Evolutionary conservation across 1,140 invertebrate genomes (phyloP).

Genomic region (Holcopasites calliopsidis): DNA sequence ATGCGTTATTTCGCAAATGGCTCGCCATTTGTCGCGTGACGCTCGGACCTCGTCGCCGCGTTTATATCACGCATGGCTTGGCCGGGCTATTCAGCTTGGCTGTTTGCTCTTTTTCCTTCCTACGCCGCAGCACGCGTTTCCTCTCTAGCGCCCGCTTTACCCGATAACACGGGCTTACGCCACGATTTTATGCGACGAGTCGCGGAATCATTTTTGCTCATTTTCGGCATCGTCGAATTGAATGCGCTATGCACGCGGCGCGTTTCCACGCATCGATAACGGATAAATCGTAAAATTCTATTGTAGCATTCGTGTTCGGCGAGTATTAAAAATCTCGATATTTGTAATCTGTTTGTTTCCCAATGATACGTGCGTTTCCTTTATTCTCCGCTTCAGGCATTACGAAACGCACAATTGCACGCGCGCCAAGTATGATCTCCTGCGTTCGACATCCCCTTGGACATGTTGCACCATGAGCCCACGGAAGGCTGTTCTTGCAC

Average conservation of each 20-base stretch:
- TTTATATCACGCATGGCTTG: slow-evolving; percentile 53
- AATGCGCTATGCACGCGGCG: background rate
- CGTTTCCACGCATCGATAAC: background rate
- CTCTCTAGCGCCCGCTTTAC: slow-evolving; percentile 26
- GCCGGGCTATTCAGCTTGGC: slow-evolving; percentile 24
- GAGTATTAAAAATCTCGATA: background rate
- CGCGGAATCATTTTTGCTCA: slow-evolving; percentile 20
- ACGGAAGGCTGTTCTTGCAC: too few species aligned
- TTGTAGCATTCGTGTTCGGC: background rate
- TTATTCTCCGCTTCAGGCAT: too few species aligned
- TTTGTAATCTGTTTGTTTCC: too few species aligned
- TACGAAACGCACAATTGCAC: too few species aligned
- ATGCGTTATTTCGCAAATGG: slow-evolving; percentile 65
- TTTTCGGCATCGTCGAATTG: slow-evolving; percentile 17
- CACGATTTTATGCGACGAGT: slow-evolving; percentile 30
- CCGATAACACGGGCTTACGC: slow-evolving; percentile 16
- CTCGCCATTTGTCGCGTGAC: slow-evolving; percentile 54
- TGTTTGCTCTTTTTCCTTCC: slow-evolving; percentile 50
- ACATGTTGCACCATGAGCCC: too few species aligned
- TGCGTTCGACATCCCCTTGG: too few species aligned
- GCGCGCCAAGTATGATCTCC: too few species aligned
- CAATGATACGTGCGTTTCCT: too few species aligned
- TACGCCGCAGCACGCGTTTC: slow-evolving; percentile 27
- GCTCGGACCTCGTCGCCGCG: slow-evolving; percentile 43
- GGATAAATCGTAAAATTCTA: slow-evolving; percentile 11